Base-by-base conservation (phyloP, 1,140 invertebrate species). In the Lasaia peninsularis region DNA sequence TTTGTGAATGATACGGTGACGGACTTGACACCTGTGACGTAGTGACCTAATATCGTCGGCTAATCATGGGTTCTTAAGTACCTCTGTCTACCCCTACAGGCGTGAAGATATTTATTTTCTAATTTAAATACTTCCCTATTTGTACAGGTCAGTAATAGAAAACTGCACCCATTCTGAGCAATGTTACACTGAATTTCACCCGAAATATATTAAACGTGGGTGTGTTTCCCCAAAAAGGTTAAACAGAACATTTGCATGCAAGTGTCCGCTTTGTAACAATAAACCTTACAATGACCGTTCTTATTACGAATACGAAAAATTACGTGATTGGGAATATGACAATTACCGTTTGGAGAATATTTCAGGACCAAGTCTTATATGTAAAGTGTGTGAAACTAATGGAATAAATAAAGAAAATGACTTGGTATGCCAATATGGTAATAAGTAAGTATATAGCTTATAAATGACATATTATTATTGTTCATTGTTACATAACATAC, bases 201-300 rank as follows among this genome's bases (percentile, higher is more conserved):
- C 71, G 44, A 9, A 62, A 20, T 84, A 72, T 50, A 75, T 86
- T 60, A 78, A 62, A 67, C 65, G 80, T 35, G 80, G 79, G 48
- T 80, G 83, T 67, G 54, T 71, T 18, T 49, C 62, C 35, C 69
- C 62, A 61, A 65, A 57, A 21, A 62, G 51, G 33, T 44, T 77
- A 53, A 80, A 80, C 51, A 74, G 67, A 57, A 77, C 73, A 16
- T 80, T 80, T 65, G 59, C 69, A 58, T 84, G 83, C 61, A 84
- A 79, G 62, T 84, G 83, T 62, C 74, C 73, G 40, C 61, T 80
- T 5, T 84, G 80, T 54, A 83, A 86, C 58, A 75, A 86, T 56
- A 86, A 83, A 66, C 67, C 77, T 52, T 68, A 67, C 3, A 54
- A 73, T 64, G 71, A 85, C 18, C 33, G 34, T 34, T 55, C 63